Percentiles rank a stretch among this genome's conserved stretches.
phyloP scores from a whole-genome alignment of 2,888 invertebrate species.

The Pterobdella sp. region DNA sequence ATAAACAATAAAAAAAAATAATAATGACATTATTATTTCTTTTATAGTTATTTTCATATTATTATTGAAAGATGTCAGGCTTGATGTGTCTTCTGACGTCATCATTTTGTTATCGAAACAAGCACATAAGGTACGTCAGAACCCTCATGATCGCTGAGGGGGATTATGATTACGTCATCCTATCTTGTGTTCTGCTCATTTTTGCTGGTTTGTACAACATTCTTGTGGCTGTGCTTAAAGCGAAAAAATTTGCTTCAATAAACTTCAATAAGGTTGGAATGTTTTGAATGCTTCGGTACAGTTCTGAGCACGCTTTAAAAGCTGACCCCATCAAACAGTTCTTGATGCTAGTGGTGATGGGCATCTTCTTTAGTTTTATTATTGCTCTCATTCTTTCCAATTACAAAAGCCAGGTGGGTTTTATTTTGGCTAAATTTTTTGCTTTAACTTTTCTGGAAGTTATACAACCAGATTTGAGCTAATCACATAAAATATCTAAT shows the following conservation, averaged over 20 bases:
- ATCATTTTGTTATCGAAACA: conserved; percentile 13
- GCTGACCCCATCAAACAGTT: not conserved
- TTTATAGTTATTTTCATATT: too few species aligned
- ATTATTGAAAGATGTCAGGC: conserved; percentile 25
- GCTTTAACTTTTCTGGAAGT: too few species aligned
- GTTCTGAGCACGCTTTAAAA: not conserved
- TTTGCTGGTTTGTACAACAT: conserved; percentile 12
- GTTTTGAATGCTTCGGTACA: too few species aligned
- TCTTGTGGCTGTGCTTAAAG: conserved; percentile 8
- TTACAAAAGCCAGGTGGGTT: conserved; percentile 11
- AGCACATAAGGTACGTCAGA: not conserved
- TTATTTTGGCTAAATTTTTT: not conserved
- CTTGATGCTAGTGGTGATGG: not conserved
- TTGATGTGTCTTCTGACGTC: conserved; percentile 14
- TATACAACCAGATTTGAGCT: too few species aligned
- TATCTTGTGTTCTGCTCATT: conserved; percentile 19
- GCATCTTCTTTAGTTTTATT: not conserved
- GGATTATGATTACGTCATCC: conserved; percentile 7
- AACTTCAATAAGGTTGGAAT: conserved; percentile 24
- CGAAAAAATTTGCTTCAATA: not conserved
- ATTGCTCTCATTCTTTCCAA: not conserved
- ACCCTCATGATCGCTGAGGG: not conserved
- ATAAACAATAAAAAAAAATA: too few species aligned
- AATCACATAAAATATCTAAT: not conserved
- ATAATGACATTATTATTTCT: too few species aligned